Evolutionary conservation across 2,113 vertebrate genomes (phyloP).

Genomic region (Mobula hypostoma): DNA sequence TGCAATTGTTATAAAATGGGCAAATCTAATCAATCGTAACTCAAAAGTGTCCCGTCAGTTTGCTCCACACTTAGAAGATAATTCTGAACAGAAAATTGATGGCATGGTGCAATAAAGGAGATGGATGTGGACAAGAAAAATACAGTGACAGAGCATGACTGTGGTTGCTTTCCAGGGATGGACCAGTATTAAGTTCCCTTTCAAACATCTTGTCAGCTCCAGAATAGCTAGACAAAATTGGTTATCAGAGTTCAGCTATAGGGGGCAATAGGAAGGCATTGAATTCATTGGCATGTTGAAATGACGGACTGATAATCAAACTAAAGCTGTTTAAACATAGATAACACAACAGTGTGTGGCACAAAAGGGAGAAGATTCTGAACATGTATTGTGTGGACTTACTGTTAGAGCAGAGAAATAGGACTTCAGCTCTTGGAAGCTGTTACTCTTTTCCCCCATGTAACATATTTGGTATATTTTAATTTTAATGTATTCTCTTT

Average conservation of each 20-base stretch:
- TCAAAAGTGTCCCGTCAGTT: background rate
- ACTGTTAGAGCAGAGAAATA: background rate
- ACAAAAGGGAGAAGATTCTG: background rate
- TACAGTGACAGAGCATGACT: background rate
- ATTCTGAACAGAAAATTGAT: background rate
- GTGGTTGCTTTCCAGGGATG: background rate
- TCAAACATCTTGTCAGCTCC: constrained; percentile 20
- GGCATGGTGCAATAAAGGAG: background rate
- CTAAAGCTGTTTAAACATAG: constrained; percentile 27
- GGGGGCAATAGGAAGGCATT: background rate
- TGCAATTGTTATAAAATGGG: background rate
- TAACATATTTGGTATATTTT: background rate
- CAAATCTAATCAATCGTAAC: background rate
- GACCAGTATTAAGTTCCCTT: background rate
- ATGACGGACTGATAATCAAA: background rate
- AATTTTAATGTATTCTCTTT: background rate
- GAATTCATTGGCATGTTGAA: constrained; percentile 21
- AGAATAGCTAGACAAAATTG: background rate
- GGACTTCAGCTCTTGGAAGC: background rate
- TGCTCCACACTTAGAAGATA: background rate
- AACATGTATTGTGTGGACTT: background rate
- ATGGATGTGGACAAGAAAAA: background rate
- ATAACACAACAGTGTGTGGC: background rate
- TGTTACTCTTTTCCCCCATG: background rate
- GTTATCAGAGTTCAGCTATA: background rate